Evolutionary conservation across 2,888 invertebrate species (phyloP).

Genomic region (Siphlonurus alternatus): DNA sequence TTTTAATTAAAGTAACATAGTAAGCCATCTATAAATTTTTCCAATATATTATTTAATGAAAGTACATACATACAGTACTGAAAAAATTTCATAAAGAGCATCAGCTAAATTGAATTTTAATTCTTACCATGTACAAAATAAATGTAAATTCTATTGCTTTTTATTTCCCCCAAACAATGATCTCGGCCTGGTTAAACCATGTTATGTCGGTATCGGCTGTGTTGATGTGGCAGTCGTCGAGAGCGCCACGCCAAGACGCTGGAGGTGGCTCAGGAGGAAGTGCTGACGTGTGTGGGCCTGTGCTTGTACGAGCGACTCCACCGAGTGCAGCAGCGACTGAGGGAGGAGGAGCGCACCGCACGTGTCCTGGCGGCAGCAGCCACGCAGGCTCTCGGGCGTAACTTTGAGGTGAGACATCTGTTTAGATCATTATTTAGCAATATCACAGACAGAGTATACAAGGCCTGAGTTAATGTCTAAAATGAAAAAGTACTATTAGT

Average conservation of each 20-base stretch:
- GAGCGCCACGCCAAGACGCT: constrained; percentile 93
- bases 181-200: not conserved
- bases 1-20: no score
- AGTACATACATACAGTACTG: no score
- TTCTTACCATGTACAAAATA: no score
- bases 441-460: no score
- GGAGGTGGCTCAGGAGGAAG: constrained; percentile 93
- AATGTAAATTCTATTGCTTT: no score
- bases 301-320: constrained; percentile 83
- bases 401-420: constrained; percentile 52
- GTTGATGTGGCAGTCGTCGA: constrained; percentile 38
- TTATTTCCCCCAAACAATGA: not conserved
- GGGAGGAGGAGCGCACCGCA: constrained; percentile 88
- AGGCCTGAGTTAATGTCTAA: no score
- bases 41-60: no score
- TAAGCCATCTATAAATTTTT: no score
- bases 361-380: constrained; percentile 79
- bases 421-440: no score
- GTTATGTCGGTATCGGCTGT: not conserved
- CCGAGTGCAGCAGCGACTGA: constrained; percentile 66
- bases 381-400: constrained; percentile 71
- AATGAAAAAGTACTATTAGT: no score
- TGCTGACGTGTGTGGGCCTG: constrained; percentile 83
- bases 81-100: no score
- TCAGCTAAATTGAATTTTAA: no score